Conservation (phyloP, 2,797 vertebrate species). For the Falco rusticolus region DNA sequence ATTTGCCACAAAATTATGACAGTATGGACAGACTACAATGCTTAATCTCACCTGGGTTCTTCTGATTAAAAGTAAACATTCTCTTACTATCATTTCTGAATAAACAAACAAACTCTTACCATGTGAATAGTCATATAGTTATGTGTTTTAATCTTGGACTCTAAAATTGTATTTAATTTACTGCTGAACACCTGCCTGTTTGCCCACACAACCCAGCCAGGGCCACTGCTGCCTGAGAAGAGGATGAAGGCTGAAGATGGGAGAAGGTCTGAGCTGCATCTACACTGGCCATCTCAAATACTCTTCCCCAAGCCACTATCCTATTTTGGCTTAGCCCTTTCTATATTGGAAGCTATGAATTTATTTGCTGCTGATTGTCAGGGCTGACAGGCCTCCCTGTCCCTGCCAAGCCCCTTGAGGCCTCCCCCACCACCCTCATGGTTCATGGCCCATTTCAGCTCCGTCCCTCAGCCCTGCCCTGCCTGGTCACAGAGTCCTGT, state of each 20-base stretch:
- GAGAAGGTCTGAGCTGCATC: not conserved
- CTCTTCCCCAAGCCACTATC: not conserved
- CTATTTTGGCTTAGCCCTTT: not conserved
- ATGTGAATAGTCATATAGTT: not conserved
- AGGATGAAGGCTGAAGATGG: not conserved
- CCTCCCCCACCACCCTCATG: no score
- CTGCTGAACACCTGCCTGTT: not conserved
- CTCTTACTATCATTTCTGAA: not conserved
- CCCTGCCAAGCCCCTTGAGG: not conserved
- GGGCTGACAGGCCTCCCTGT: rapidly evolving
- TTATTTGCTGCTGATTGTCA: not conserved
- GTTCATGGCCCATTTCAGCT: not conserved
- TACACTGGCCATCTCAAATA: not conserved
- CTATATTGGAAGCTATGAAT: not conserved
- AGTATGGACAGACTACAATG: not conserved
- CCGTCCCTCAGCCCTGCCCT: not conserved
- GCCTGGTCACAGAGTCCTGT: not conserved
- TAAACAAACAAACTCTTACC: not conserved
- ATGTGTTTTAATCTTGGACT: not conserved
- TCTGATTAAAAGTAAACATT: not conserved
- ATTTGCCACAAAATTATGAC: not conserved
- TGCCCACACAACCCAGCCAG: not conserved
- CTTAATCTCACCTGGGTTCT: not conserved
- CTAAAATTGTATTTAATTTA: not conserved
- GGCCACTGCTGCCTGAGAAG: not conserved